Evolutionary conservation across 2,113 vertebrate species (phyloP).

Genomic region (Rana temporaria): DNA sequence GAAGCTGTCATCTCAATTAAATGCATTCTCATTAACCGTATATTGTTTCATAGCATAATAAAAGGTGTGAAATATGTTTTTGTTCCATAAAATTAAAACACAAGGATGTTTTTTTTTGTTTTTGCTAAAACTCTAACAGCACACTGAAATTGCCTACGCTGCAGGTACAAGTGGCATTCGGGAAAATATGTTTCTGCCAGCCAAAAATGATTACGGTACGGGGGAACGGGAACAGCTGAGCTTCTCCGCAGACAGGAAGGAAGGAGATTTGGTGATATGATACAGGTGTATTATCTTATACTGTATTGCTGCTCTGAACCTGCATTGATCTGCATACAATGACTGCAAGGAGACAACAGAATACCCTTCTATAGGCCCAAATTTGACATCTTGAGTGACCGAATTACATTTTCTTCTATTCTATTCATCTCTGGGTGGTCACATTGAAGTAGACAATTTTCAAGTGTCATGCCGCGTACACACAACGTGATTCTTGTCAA

Average conservation of each 20-base stretch:
- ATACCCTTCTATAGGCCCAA: no score
- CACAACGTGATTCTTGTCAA: no score
- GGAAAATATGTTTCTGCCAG: slow-evolving; percentile 7
- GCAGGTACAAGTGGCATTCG: slow-evolving; percentile 14
- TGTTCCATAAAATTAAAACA: slow-evolving; percentile 27
- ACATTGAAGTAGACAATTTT: no score
- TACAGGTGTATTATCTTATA: not conserved
- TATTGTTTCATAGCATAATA: slow-evolving; percentile 36
- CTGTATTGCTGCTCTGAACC: not conserved
- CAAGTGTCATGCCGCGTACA: no score
- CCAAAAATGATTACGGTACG: not conserved
- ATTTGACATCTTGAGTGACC: no score
- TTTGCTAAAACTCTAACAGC: not conserved
- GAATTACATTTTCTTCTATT: no score
- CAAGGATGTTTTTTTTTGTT: slow-evolving; percentile 23
- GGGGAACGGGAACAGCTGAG: slow-evolving; percentile 8
- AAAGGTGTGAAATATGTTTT: slow-evolving; percentile 25
- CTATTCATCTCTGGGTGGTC: no score
- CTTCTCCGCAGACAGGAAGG: not conserved
- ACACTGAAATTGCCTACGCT: slow-evolving; percentile 5
- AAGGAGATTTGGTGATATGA: slow-evolving; percentile 7
- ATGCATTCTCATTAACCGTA: slow-evolving; percentile 44
- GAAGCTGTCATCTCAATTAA: slow-evolving; percentile 45
- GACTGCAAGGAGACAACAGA: no score
- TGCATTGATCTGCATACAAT: not conserved